Conservation (phyloP, 2,888 invertebrate genomes). For the Plagodis pulveraria region DNA sequence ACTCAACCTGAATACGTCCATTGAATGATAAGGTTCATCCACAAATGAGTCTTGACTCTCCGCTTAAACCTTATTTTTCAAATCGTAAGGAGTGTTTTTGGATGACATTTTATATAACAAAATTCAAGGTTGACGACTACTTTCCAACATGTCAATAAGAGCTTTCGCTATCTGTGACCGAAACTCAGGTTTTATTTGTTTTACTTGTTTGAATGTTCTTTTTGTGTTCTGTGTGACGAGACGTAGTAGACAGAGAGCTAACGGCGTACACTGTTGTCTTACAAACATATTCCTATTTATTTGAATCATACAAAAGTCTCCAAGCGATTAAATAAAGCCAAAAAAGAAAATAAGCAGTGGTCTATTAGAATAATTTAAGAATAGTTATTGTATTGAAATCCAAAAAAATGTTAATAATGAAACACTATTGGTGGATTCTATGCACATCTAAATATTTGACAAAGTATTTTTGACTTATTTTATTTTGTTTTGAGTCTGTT, state of each 20-base stretch:
- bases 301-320: too few species aligned
- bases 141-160: slow-evolving; percentile 82
- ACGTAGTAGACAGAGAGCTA: slow-evolving; percentile 30
- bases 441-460: too few species aligned
- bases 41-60: slow-evolving; percentile 42
- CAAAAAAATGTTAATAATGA: too few species aligned
- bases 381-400: too few species aligned
- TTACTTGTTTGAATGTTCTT: slow-evolving; percentile 71
- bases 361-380: too few species aligned
- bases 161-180: slow-evolving; percentile 83
- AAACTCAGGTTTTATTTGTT: slow-evolving; percentile 70
- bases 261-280: too few species aligned
- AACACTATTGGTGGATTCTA: too few species aligned
- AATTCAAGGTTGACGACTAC: slow-evolving; percentile 58
- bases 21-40: slow-evolving; percentile 67
- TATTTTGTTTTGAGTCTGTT: too few species aligned
- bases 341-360: too few species aligned
- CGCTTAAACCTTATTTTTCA: slow-evolving; percentile 31
- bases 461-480: too few species aligned
- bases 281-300: too few species aligned
- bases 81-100: slow-evolving; percentile 48
- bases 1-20: slow-evolving; percentile 75
- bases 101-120: slow-evolving; percentile 31
- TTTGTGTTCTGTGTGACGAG: slow-evolving; percentile 52
- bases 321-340: too few species aligned